Conservation (phyloP, 2,888 invertebrate species). For the Leucoma salicis region DNA sequence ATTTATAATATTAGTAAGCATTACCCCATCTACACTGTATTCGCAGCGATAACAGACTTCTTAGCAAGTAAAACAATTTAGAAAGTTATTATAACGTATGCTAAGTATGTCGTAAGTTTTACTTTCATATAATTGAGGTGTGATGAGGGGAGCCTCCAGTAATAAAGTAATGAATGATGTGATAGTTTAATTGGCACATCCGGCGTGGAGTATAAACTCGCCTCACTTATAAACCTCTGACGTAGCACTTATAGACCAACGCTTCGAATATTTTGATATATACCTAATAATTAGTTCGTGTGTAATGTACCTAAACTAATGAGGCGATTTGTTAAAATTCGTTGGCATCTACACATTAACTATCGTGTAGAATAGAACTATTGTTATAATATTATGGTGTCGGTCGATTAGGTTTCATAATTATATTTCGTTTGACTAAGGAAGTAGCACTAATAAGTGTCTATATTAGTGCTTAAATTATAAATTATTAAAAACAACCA, state of each 20-base stretch:
- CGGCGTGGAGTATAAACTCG: constrained; percentile 39
- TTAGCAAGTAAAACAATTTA: not conserved
- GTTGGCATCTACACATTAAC: constrained; percentile 16
- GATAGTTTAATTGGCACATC: constrained; percentile 69
- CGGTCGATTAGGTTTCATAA: constrained; percentile 13
- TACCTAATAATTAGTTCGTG: constrained; percentile 26
- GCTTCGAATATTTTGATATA: constrained; percentile 38
- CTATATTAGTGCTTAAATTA: too few species aligned
- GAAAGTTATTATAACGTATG: constrained; percentile 15
- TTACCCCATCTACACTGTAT: too few species aligned
- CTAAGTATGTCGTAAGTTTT: constrained; percentile 29
- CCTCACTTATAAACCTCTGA: constrained; percentile 55
- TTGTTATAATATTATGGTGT: constrained; percentile 16
- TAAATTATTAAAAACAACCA: too few species aligned
- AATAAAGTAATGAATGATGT: constrained; percentile 72
- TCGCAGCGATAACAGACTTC: too few species aligned
- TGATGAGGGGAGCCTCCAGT: constrained; percentile 44
- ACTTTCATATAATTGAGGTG: constrained; percentile 38
- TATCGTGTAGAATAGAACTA: constrained; percentile 13
- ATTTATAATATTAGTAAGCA: too few species aligned
- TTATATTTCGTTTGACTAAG: too few species aligned
- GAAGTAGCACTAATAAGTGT: too few species aligned
- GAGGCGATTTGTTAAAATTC: constrained; percentile 23
- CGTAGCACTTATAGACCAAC: constrained; percentile 33
- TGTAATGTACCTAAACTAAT: constrained; percentile 45